Percentiles rank a stretch among this genome's conserved stretches.
These are phyloP conservation scores for Stegophylla sp. DNA, from an alignment of 2,888 invertebrate species.

Conservation along the genomic window DNA sequence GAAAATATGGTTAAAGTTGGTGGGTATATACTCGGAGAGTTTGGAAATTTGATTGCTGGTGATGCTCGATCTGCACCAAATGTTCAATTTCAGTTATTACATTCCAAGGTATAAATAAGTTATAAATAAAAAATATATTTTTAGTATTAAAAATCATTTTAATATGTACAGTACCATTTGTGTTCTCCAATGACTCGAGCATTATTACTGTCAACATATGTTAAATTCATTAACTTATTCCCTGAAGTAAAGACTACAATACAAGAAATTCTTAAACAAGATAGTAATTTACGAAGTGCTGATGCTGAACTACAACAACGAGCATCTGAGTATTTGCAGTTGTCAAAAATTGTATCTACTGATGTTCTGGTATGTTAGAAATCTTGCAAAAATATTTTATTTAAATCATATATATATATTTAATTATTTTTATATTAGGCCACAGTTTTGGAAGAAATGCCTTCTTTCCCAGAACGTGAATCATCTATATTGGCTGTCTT, in stretches of 20 bases:
- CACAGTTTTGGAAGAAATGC: conserved; percentile 99
- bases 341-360: conserved; percentile 93
- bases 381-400: not conserved
- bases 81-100: conserved; percentile 96
- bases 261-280: conserved; percentile 91
- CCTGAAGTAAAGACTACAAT: conserved; percentile 96
- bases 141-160: conserved; percentile 20
- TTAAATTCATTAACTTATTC: conserved; percentile 98
- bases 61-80: conserved; percentile 95
- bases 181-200: conserved; percentile 97
- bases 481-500: conserved; percentile 96
- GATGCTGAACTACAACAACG: conserved; percentile 98
- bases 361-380: conserved; percentile 77
- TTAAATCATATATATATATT: not conserved
- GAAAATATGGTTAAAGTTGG: conserved; percentile 99
- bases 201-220: conserved; percentile 94
- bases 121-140: not conserved
- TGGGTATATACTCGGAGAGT: conserved; percentile 98
- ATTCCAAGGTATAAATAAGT: conserved; percentile 77
- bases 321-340: conserved; percentile 95
- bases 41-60: conserved; percentile 98
- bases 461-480: conserved; percentile 97
- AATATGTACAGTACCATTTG: conserved; percentile 78
- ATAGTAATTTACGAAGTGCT: conserved; percentile 94
- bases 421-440: conserved; percentile 68